phyloP scores from a whole-genome alignment of 1,140 invertebrate genomes.

The Microplitis mediator region DNA sequence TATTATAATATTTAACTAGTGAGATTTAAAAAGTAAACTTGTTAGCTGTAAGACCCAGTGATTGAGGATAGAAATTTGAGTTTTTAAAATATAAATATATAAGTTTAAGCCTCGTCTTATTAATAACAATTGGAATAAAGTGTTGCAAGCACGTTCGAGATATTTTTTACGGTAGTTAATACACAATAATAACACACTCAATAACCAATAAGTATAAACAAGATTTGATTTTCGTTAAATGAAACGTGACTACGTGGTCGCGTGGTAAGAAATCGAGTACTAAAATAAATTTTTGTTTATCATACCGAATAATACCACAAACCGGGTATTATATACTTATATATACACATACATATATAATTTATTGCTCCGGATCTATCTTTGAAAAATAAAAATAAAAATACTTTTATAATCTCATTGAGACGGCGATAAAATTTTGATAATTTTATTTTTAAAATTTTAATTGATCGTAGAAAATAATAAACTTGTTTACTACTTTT shows the following conservation, averaged over 20 bases:
- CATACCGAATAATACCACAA: conserved; percentile 22
- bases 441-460: too few relatives aligned
- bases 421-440: too few relatives aligned
- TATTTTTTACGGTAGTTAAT: conserved; percentile 26
- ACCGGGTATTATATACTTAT: background rate
- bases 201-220: conserved; percentile 28
- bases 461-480: too few relatives aligned
- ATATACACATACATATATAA: background rate
- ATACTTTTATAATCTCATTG: too few relatives aligned
- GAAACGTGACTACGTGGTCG: conserved; percentile 32
- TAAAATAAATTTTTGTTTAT: conserved; percentile 38
- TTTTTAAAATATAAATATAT: background rate
- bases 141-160: conserved; percentile 31
- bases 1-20: background rate
- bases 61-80: background rate
- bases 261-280: conserved; percentile 21
- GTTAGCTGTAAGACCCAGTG: too few relatives aligned
- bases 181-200: conserved; percentile 19
- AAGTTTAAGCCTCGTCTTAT: background rate
- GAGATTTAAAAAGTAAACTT: too few relatives aligned
- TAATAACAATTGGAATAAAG: conserved; percentile 16
- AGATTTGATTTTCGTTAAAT: conserved; percentile 36
- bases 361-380: too few relatives aligned
- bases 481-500: too few relatives aligned
- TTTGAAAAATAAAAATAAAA: too few relatives aligned